These are phyloP conservation scores for Endomychus coccineus DNA, from an alignment of 2,888 invertebrate genomes.

Conservation along the genomic window DNA sequence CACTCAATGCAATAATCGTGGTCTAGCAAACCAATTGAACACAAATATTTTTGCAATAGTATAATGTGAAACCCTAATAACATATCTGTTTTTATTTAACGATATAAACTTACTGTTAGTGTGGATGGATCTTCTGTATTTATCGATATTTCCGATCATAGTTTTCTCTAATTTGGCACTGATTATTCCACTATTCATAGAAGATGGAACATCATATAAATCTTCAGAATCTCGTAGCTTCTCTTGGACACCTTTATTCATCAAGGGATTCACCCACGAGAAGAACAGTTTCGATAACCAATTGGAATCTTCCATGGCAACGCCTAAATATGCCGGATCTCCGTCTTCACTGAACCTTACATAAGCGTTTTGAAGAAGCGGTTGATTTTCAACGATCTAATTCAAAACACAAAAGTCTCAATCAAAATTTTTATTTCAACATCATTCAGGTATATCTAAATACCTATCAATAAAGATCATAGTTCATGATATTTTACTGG, in stretches of 20 bases:
- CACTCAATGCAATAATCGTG: no score
- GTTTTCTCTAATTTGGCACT: slow-evolving; percentile 54
- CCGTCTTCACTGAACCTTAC: slow-evolving; percentile 58
- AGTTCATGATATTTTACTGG: no score
- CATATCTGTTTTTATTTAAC: no score
- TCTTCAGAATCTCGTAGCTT: slow-evolving; percentile 69
- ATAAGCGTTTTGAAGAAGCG: slow-evolving; percentile 45
- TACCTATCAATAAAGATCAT: no score
- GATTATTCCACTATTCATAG: slow-evolving; percentile 54
- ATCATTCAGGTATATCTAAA: no score
- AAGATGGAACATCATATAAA: slow-evolving; percentile 70
- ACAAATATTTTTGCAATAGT: no score
- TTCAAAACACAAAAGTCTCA: no score
- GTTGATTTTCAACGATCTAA: slow-evolving; percentile 30
- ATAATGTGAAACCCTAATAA: no score
- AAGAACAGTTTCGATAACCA: slow-evolving; percentile 71
- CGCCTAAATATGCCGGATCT: slow-evolving; percentile 66
- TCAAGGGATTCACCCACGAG: slow-evolving; percentile 80
- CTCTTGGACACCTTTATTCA: slow-evolving; percentile 70
- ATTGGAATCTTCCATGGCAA: slow-evolving; percentile 71
- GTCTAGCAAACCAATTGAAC: no score
- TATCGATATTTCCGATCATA: slow-evolving; percentile 50
- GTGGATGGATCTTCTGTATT: no score
- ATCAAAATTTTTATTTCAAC: no score
- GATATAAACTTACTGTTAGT: no score